Conservation (phyloP, 2,888 invertebrate genomes). For the Trileptium ribeirensis region DNA sequence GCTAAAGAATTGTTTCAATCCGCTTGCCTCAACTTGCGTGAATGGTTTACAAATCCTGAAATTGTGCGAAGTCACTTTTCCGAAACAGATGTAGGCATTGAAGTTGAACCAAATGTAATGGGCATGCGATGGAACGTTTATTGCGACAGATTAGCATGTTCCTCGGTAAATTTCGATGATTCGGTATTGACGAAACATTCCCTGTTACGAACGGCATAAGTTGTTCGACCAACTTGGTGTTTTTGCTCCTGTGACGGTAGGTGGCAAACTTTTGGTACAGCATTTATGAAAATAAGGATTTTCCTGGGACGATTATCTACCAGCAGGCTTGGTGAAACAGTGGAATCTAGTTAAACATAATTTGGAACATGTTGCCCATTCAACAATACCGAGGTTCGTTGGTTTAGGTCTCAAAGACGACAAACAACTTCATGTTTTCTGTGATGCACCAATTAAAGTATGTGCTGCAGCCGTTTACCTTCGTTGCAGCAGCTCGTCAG, state of each 20-base stretch:
- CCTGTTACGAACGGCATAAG: slow-evolving; percentile 30
- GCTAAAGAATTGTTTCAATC: slow-evolving; percentile 29
- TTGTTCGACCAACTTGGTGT: slow-evolving; percentile 37
- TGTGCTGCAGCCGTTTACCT: slow-evolving; percentile 37
- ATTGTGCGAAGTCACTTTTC: not conserved
- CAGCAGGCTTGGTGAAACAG: not conserved
- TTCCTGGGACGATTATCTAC: slow-evolving; percentile 39
- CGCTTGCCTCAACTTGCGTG: slow-evolving; percentile 17
- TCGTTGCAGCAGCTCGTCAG: not conserved
- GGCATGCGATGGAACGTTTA: slow-evolving; percentile 12
- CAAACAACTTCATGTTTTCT: slow-evolving; percentile 31
- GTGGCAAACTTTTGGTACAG: slow-evolving; percentile 40
- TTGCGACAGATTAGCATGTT: not conserved
- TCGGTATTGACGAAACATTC: slow-evolving; percentile 25
- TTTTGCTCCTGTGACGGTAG: slow-evolving; percentile 26
- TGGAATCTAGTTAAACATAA: not conserved
- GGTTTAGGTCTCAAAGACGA: not conserved
- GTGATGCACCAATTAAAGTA: slow-evolving; percentile 37
- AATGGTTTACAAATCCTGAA: slow-evolving; percentile 16
- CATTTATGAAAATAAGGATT: slow-evolving; percentile 36
- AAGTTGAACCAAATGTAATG: not conserved
- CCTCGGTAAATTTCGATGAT: not conserved
- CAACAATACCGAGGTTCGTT: not conserved
- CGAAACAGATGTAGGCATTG: not conserved
- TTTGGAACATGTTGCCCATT: not conserved